Evolutionary conservation across 2,797 vertebrate species (phyloP), one percentile per base, ranked within the genome.

Genomic region (Argentina silus): DNA sequence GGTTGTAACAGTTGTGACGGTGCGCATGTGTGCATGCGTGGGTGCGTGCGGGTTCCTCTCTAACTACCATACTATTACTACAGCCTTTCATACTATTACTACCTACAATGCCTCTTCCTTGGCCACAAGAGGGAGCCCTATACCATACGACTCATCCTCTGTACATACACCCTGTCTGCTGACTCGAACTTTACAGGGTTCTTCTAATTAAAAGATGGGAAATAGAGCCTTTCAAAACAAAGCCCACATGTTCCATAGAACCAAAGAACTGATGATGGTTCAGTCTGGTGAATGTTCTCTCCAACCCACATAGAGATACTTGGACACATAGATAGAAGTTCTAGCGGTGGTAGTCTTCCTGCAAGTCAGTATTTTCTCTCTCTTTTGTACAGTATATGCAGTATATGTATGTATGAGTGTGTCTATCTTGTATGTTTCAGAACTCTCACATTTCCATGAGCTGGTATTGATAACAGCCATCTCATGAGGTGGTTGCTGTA

Each of bases 121-220:
- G 23, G 23, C 17, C 82, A 84, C 71, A 63, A 42, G 87, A 48
- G 76, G 83, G 79, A 78, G 56, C 47, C 64, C 19, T 77, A 69
- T 27, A 73, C 69, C 74, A 63, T 15, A 53, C 27, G 27, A 36
- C 27, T 36, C 27, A 36, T 2, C 47, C 1, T 65, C 61, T 10
- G 6, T 43, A 36, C 43, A 43, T 17, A 43, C 36, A 45, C n/a
- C 0, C 9, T 64, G 44, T 64, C 42, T 64, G 42, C 17, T 1
- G 7, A 3, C 42, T 17, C 61, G 3, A 3, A 4, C 42, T 43
- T 47, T n/a, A 64, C 43, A 64, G 42, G 42, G 45, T 44, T 48
- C 17, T 65, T 11, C 7, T 47, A 21, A 48, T 66, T 48, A 66
- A 48, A 17, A 11, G 9, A 15, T 10, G 44, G n/a, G 12, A 17